Percentiles rank a stretch among this genome's conserved stretches.
Conservation (phyloP, 2,888 invertebrate genomes). For the Helobdella robusta region DNA sequence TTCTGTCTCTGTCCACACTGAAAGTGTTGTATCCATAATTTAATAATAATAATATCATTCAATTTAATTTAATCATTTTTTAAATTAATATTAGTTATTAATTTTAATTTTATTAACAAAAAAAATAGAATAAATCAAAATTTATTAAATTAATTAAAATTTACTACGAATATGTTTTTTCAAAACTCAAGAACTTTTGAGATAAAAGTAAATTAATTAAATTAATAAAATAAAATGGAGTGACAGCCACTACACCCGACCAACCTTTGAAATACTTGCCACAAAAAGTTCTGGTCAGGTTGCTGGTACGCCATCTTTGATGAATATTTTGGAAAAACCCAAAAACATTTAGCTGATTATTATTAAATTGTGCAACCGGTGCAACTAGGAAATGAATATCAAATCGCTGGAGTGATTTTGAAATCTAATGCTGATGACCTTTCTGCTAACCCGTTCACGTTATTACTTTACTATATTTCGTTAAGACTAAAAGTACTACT, state of each 20-base stretch:
- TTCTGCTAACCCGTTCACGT: too few relatives aligned
- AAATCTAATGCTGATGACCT: too few relatives aligned
- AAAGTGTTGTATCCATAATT: not conserved
- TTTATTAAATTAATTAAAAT: not conserved
- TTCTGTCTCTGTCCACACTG: conserved; percentile 55
- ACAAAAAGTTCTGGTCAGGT: conserved; percentile 32
- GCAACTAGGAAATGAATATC: too few relatives aligned
- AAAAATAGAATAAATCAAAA: not conserved
- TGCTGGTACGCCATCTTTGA: conserved; percentile 6
- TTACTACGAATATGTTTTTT: too few relatives aligned
- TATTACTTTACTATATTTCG: too few relatives aligned
- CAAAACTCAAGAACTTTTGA: not conserved
- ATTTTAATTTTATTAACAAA: not conserved
- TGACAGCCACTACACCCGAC: not conserved
- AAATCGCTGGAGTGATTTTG: too few relatives aligned
- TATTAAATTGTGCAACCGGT: too few relatives aligned
- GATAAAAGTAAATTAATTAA: not conserved
- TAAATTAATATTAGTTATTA: not conserved
- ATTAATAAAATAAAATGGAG: not conserved
- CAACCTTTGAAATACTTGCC: conserved; percentile 34
- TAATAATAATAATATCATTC: not conserved
- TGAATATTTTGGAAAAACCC: not conserved
- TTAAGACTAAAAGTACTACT: too few relatives aligned
- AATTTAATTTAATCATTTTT: not conserved
- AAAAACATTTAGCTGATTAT: too few relatives aligned